Evolutionary conservation across 2,888 invertebrate species (phyloP), one percentile per base, ranked within the genome.

Genomic region (Labia minor): DNA sequence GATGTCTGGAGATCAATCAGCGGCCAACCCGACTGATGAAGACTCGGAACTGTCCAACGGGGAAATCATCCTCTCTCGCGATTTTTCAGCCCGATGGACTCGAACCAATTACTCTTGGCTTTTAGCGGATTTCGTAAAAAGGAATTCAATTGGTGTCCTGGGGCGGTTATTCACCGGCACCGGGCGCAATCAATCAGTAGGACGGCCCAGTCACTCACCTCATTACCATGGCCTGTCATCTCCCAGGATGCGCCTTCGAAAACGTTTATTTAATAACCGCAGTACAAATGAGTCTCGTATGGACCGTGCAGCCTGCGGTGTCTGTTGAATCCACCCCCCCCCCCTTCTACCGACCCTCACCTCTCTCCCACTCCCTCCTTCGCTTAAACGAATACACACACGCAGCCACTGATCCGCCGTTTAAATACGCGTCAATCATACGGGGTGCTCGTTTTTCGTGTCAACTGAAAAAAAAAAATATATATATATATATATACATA

Each of bases 161-260:
- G 8, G 26, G 26, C 26, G 26, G 26, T 26, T 26, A 26, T 3
- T 26, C 26, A n/a, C n/a, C 49, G 14, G 14, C 2, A 49, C 49
- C 14, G 8, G 4, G 49, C 49, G 49, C 49, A 11, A 49, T 49
- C 49, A 49, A 49, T 49, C 49, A 49, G 49, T n/a, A n/a, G n/a
- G n/a, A n/a, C 49, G 49, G 49, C 49, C 26, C 49, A 49, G 14
- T 4, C 49, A 26, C 4, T 26, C 49, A 49, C 49, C 49, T 49
- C 49, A 49, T 49, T 49, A 49, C 49, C 49, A 49, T 49, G n/a
- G 49, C 49, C 49, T 49, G 49, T 49, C 49, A 49, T 49, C 49
- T 49, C 49, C 26, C 26, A 26, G 26, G 26, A 49, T 49, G n/a
- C 49, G 49, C 49, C 16, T 49, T 49, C n/a, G 14, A 49, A 49